Base-by-base conservation (phyloP, 2,888 invertebrate genomes). In the Buathra laborator region DNA sequence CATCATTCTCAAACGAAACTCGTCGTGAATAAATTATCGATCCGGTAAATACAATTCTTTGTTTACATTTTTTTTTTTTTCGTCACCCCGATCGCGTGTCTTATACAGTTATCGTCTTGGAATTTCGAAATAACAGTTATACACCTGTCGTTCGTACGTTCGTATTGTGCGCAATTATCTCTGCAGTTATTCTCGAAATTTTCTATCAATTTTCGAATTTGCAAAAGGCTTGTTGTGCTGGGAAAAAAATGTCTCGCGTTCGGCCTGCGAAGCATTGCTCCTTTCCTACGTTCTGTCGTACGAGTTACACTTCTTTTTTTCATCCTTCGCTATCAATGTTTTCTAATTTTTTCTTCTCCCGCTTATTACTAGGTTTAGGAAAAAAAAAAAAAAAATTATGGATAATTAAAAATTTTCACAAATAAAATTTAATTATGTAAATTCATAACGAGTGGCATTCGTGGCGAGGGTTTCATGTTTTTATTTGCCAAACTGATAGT, bases 31-130 rank as follows among this genome's bases (percentile, higher is more conserved):
- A 37, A 7, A 59, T 51, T 3, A 29, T 32, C 51, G 6, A 16
- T 71, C 16, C 44, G 14, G 19, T 16, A 6, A 24, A 29, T 3
- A 19, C 7, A 44, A 48, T 14, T 43, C 51, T 9, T 51, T 56
- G 66, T 44, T 67, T 56, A 77, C 67, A 29, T 67, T 77, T 66
- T 56, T 76, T 44, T 44, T 72, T 56, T 67, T 44, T n/a, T 4
- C 29, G 1, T 32, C 62, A n/a, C 32, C n/a, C 29, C 32, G 53
- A 53, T 62, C 7, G 6, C 7, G 7, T 37, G 2, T 37, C 2
- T 37, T 37, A 37, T 9, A 37, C 37, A 37, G 37, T 37, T 24
- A 24, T 37, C 7, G 7, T 7, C 37, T 7, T 62, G 12, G 29
- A 29, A 14, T 59, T 59, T 59, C 12, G 29, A 59, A 19, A 24